Evolutionary conservation across 2,888 invertebrate species (phyloP).

Genomic region (Griposia aprilina): DNA sequence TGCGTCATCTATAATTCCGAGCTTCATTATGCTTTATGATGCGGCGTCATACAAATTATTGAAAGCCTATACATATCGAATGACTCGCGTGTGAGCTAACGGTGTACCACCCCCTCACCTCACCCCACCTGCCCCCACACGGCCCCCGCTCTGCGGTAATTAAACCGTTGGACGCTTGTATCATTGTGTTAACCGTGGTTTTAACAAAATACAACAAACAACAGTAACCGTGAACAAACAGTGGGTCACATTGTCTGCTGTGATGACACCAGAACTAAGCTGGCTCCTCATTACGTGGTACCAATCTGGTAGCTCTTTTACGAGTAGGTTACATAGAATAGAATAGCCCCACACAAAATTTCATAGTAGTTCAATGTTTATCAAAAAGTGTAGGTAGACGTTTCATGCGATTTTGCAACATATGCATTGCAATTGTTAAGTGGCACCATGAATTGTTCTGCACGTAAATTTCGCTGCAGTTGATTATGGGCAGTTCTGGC

Average conservation of each 20-base stretch:
- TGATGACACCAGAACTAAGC: neutral
- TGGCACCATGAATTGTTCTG: neutral
- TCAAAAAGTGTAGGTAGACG: neutral
- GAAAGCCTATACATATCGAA: slow-evolving; percentile 66
- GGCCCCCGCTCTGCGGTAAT: slow-evolving; percentile 11
- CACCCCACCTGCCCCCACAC: neutral
- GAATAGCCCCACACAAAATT: neutral
- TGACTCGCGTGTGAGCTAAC: slow-evolving; percentile 64
- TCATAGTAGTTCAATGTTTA: neutral
- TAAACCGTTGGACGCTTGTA: slow-evolving; percentile 13
- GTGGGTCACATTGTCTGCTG: neutral
- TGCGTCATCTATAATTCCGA: slow-evolving; percentile 63
- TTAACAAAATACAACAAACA: neutral
- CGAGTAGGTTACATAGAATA: neutral
- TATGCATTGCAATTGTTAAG: neutral
- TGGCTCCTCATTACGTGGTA: neutral
- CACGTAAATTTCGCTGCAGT: neutral
- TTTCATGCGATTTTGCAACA: neutral
- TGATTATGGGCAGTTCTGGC: neutral
- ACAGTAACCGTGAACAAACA: neutral
- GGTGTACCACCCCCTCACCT: slow-evolving; percentile 29
- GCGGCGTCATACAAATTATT: slow-evolving; percentile 65
- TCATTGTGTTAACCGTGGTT: neutral
- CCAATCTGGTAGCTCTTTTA: neutral
- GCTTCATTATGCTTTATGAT: slow-evolving; percentile 64